These are phyloP conservation scores for Cyprinodon diabolis DNA, from an alignment of 2,797 vertebrate species.

Conservation along the genomic window DNA sequence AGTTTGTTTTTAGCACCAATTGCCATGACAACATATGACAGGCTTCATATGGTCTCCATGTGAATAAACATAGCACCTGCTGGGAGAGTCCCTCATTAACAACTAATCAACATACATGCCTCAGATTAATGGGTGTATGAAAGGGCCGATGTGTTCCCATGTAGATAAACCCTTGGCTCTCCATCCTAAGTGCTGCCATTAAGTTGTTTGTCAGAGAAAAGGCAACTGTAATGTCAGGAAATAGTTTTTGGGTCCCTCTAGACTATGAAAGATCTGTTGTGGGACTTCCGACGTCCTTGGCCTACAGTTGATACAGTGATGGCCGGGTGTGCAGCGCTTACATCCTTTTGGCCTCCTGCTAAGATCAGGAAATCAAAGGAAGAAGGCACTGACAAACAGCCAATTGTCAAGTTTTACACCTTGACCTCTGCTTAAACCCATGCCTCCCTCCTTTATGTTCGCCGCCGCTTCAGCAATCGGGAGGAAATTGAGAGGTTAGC, in stretches of 20 bases:
- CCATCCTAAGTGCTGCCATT: constrained; percentile 37
- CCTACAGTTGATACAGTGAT: constrained; percentile 50
- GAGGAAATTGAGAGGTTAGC: constrained; percentile 80
- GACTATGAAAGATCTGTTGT: constrained; percentile 46
- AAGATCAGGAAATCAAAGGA: constrained; percentile 77
- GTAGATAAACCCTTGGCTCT: constrained; percentile 30
- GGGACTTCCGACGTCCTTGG: constrained; percentile 54
- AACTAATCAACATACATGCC: background rate
- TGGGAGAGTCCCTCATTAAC: constrained; percentile 27
- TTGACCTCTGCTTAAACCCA: constrained; percentile 79
- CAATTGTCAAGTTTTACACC: constrained; percentile 79
- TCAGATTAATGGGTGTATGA: background rate
- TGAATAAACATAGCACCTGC: constrained; percentile 63
- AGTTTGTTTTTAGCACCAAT: constrained; percentile 59
- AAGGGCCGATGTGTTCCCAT: constrained; percentile 23
- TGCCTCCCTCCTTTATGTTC: constrained; percentile 70
- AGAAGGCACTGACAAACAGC: constrained; percentile 74
- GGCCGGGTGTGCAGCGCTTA: constrained; percentile 54
- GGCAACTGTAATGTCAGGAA: constrained; percentile 54
- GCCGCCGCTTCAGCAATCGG: constrained; percentile 66
- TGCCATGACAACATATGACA: constrained; percentile 55
- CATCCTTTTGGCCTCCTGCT: constrained; percentile 60
- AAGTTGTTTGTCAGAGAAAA: constrained; percentile 51
- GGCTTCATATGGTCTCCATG: constrained; percentile 55
- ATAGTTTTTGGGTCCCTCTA: constrained; percentile 45